phyloP scores from a whole-genome alignment of 1,140 invertebrate species.

The Drosophila kurseongensis region DNA sequence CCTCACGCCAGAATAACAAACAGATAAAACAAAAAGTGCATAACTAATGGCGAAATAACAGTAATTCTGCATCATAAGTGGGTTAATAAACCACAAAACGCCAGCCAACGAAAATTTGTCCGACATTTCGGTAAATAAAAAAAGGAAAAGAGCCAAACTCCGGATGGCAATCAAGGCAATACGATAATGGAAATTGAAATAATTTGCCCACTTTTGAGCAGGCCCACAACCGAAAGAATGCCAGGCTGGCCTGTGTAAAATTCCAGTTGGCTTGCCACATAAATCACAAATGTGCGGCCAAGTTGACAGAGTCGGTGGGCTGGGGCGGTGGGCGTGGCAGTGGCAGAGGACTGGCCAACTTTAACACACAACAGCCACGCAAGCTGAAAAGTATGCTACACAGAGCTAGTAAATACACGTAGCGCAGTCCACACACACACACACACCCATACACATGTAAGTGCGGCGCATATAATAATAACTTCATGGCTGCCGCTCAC shows the following conservation, averaged over 20 bases:
- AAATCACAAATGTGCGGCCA: conserved; percentile 75
- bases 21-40: conserved; percentile 10
- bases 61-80: conserved; percentile 45
- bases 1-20: conserved; percentile 8
- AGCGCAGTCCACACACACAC: conserved; percentile 31
- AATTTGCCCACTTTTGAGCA: conserved; percentile 75
- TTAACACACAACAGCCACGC: conserved; percentile 79
- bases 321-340: conserved; percentile 16
- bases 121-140: conserved; percentile 58
- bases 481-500: conserved; percentile 52
- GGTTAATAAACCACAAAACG: conserved; percentile 72
- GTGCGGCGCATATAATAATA: conserved; percentile 69
- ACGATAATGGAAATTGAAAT: conserved; percentile 82
- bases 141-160: conserved; percentile 34
- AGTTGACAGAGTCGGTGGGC: conserved; percentile 57
- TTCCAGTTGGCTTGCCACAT: conserved; percentile 57
- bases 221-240: conserved; percentile 45
- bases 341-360: conserved; percentile 50
- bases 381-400: conserved; percentile 70
- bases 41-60: conserved; percentile 11
- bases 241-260: conserved; percentile 43
- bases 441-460: conserved; percentile 37
- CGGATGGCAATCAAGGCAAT: conserved; percentile 67
- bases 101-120: conserved; percentile 44
- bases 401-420: conserved; percentile 64